Evolutionary conservation across 2,888 invertebrate genomes (phyloP).

Genomic region (Micoletzkya japonica): DNA sequence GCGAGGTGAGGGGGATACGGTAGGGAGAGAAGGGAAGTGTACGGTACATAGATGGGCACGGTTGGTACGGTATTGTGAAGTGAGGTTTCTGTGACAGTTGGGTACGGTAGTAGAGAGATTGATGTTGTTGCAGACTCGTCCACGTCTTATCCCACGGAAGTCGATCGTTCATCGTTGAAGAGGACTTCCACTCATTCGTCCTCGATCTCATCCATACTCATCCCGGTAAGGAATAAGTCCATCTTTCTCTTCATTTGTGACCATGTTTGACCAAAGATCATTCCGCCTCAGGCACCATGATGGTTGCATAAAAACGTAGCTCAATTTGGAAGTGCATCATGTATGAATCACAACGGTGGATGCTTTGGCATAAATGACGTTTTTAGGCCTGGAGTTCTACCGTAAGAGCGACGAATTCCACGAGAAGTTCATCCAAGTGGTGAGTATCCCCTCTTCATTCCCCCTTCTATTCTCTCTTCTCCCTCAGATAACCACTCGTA

Average conservation of each 20-base stretch:
- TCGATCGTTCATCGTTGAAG: slow-evolving; percentile 71
- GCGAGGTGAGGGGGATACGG: slow-evolving; percentile 68
- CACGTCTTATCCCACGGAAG: slow-evolving; percentile 66
- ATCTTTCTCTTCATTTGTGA: not conserved
- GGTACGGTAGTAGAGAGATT: not conserved
- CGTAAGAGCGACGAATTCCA: slow-evolving; percentile 98
- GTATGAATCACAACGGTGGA: too few species aligned
- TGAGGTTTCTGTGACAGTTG: not conserved
- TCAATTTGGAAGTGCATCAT: too few species aligned
- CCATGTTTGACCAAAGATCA: too few species aligned
- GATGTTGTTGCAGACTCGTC: slow-evolving; percentile 63
- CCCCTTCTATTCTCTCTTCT: not conserved
- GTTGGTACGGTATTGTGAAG: not conserved
- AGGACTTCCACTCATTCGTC: slow-evolving; percentile 82
- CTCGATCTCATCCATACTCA: slow-evolving; percentile 89
- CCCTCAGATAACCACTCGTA: slow-evolving; percentile 85
- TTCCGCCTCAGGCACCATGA: too few species aligned
- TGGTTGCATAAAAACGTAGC: too few species aligned
- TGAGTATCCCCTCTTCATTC: slow-evolving; percentile 64
- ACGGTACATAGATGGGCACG: not conserved
- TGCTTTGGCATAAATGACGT: too few species aligned
- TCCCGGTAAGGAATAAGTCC: slow-evolving; percentile 36
- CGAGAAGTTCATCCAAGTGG: slow-evolving; percentile 96
- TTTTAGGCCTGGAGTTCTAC: slow-evolving; percentile 90
- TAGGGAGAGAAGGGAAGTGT: not conserved